Conservation (phyloP, 1,140 invertebrate species). For the Cepaea nemoralis region DNA sequence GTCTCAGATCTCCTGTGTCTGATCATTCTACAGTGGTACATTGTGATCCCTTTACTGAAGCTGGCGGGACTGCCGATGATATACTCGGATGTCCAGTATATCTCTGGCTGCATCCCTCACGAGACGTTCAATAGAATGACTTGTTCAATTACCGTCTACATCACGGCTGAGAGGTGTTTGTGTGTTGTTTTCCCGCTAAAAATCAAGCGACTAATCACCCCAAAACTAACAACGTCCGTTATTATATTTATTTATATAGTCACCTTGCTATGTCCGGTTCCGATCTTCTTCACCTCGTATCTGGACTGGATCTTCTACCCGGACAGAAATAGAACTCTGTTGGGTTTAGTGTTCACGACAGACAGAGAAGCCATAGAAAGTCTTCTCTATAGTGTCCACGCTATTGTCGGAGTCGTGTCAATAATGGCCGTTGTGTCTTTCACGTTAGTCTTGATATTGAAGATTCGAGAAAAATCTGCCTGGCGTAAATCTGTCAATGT, state of each 20-base stretch:
- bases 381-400: background rate
- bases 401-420: background rate
- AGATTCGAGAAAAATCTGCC: background rate
- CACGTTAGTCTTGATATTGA: background rate
- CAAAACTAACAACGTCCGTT: background rate
- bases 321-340: background rate
- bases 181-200: background rate
- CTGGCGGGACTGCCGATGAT: background rate
- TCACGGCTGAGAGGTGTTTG: conserved; percentile 4
- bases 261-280: background rate
- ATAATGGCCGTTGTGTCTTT: background rate
- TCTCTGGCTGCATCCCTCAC: background rate
- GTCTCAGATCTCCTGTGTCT: background rate
- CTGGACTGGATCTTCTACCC: conserved; percentile 4
- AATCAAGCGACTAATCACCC: background rate
- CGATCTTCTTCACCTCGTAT: background rate
- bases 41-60: background rate
- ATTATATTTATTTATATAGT: background rate
- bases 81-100: background rate
- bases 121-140: background rate
- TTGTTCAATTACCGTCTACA: background rate
- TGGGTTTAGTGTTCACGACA: background rate
- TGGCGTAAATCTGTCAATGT: background rate
- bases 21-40: background rate
- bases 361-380: background rate